Conservation (phyloP, 2,797 vertebrate species). For the Acanthurus leucopareius region DNA sequence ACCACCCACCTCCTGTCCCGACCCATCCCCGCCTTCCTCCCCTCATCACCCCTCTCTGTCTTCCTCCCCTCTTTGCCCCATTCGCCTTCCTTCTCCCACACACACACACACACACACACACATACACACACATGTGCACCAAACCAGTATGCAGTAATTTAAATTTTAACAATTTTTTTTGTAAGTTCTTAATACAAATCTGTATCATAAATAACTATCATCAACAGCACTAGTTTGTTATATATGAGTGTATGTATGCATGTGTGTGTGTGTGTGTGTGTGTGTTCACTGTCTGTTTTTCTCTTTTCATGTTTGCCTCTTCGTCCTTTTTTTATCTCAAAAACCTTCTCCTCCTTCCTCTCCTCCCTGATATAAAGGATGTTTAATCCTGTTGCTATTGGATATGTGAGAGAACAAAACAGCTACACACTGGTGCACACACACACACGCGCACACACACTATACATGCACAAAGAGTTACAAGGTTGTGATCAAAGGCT, state of each 20-base stretch:
- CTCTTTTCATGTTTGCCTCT: not conserved
- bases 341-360: slow-evolving; percentile 12
- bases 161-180: too few relatives aligned
- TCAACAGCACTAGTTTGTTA: not conserved
- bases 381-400: slow-evolving; percentile 90
- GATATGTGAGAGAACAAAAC: slow-evolving; percentile 86
- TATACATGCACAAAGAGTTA: slow-evolving; percentile 58
- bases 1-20: slow-evolving; percentile 60
- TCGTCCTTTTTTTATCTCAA: not conserved
- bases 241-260: too few relatives aligned
- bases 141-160: not conserved
- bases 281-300: not conserved
- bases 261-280: not conserved
- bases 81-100: slow-evolving; percentile 8
- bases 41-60: slow-evolving; percentile 38
- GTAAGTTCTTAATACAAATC: not conserved
- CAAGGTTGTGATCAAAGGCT: slow-evolving; percentile 79
- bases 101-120: not conserved
- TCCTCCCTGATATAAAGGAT: slow-evolving; percentile 75
- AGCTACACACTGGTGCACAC: slow-evolving; percentile 58
- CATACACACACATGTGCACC: slow-evolving; percentile 1
- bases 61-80: slow-evolving; percentile 35
- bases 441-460: slow-evolving; percentile 19
- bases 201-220: not conserved
- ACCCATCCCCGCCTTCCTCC: slow-evolving; percentile 31